Base-by-base conservation (phyloP, 1,140 invertebrate species). In the Drosophila nigrodunni region DNA sequence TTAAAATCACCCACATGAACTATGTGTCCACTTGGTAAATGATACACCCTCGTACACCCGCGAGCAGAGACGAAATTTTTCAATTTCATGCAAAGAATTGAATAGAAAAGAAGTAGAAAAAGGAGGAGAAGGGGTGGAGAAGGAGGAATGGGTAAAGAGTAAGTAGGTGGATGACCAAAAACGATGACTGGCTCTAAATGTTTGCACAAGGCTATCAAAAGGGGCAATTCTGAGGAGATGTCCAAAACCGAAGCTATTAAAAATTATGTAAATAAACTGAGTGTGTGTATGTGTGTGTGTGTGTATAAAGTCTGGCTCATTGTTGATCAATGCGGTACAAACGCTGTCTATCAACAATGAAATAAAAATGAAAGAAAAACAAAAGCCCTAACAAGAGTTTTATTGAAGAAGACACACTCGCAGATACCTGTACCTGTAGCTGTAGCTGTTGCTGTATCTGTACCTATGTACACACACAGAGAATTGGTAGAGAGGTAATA, bases 361-460 rank as follows among this genome's bases (percentile, higher is more conserved):
- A 88, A 89, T 88, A 89, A 88, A 88, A 88, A 80, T 72, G 85
- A 88, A 88, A 89, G 83, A 78, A 89, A 85, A 88, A 89, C 85
- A 88, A 89, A 78, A 66, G 77, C 66, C 72, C 85, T 89, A 89
- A 89, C 85, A 89, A 89, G 85, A 89, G 80, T 89, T 89, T 89
- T 89, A 89, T 89, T 89, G 80, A 83, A 83, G 72, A 87, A 66
- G 68, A 80, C 30, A 77, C 50, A 60, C 44, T 57, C 60, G 65
- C 62, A 71, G 35, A 68, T 57, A 35, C 11, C 65, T 21, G 60
- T 25, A n/a, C 15, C 49, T 39, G 10, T 55, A 21, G 18, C 18
- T 21, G 18, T 21, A 1, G 18, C 25, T 30, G 25, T 30, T 3
- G 4, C 25, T 59, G 60, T 81, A 81, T 78, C 65, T 69, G 57